These are phyloP conservation scores for Agrilus mali DNA, from an alignment of 2,888 invertebrate genomes.

Conservation along the genomic window DNA sequence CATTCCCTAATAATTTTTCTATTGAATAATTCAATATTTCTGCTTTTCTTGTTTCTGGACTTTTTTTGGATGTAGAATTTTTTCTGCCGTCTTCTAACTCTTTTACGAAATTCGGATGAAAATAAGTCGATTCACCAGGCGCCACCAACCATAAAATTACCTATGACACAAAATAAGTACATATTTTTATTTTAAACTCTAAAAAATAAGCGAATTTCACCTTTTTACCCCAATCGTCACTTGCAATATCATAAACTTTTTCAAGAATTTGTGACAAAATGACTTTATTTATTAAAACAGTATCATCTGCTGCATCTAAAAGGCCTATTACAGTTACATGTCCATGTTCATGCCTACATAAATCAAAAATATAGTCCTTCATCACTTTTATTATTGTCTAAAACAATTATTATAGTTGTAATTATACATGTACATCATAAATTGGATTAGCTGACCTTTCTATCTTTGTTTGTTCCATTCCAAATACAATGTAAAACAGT, in stretches of 20 bases:
- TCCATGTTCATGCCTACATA: constrained; percentile 79
- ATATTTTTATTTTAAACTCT: neutral
- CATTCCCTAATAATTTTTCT: constrained; percentile 20
- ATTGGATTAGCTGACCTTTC: constrained; percentile 39
- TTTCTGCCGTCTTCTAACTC: constrained; percentile 62
- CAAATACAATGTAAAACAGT: constrained; percentile 78
- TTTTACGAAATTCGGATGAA: constrained; percentile 68
- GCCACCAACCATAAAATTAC: constrained; percentile 74
- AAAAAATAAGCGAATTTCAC: constrained; percentile 33
- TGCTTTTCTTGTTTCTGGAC: constrained; percentile 47
- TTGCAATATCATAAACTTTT: constrained; percentile 54
- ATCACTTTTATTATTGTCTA: constrained; percentile 76
- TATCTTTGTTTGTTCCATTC: constrained; percentile 71
- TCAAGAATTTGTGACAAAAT: constrained; percentile 57
- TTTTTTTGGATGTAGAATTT: constrained; percentile 62
- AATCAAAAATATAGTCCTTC: constrained; percentile 68
- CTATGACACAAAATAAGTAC: constrained; percentile 25
- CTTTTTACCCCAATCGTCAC: constrained; percentile 72
- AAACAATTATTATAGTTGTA: constrained; percentile 15
- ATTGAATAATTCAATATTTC: constrained; percentile 44
- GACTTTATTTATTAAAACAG: constrained; percentile 75
- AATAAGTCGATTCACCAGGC: constrained; percentile 65
- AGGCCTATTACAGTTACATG: constrained; percentile 70
- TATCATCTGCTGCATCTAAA: constrained; percentile 86
- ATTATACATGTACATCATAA: too few relatives aligned